Evolutionary conservation across 23 tunicate species (phyloP).

Genomic region (Styela clava): DNA sequence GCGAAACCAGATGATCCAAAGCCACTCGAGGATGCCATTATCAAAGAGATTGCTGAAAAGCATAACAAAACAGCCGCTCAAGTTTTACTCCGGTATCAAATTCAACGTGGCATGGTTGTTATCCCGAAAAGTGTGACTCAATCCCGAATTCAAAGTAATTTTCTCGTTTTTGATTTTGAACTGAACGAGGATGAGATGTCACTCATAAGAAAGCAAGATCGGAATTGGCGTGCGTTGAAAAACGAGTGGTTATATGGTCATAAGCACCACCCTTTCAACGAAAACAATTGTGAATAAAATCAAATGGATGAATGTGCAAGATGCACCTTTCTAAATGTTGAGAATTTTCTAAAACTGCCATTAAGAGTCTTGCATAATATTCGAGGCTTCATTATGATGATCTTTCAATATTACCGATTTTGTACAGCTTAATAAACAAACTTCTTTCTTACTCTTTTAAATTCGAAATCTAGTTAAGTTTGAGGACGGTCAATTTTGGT

Average conservation of each 20-base stretch:
- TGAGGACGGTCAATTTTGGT: no score
- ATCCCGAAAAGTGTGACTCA: constrained; percentile 79
- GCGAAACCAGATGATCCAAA: constrained; percentile 10
- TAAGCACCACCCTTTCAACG: neutral
- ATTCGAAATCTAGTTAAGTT: no score
- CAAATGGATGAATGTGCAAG: neutral
- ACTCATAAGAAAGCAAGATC: neutral
- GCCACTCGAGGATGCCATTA: constrained; percentile 43
- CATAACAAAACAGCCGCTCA: constrained; percentile 60
- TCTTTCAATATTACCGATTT: no score
- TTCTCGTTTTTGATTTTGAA: constrained; percentile 16
- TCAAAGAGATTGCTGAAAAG: constrained; percentile 47
- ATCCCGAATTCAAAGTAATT: constrained; percentile 42
- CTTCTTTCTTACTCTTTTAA: no score
- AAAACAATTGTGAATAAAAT: neutral
- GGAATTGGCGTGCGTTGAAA: neutral
- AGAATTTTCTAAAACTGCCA: no score
- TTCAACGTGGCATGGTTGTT: constrained; percentile 57
- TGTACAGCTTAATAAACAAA: no score
- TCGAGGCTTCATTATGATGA: no score
- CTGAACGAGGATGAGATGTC: neutral
- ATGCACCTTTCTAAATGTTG: no score
- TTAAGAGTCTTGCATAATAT: no score
- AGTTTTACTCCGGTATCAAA: constrained; percentile 63
- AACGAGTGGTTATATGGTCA: neutral